These are phyloP conservation scores for Chalcosyrphus nemorum DNA, from an alignment of 2,888 invertebrate species.

Conservation along the genomic window DNA sequence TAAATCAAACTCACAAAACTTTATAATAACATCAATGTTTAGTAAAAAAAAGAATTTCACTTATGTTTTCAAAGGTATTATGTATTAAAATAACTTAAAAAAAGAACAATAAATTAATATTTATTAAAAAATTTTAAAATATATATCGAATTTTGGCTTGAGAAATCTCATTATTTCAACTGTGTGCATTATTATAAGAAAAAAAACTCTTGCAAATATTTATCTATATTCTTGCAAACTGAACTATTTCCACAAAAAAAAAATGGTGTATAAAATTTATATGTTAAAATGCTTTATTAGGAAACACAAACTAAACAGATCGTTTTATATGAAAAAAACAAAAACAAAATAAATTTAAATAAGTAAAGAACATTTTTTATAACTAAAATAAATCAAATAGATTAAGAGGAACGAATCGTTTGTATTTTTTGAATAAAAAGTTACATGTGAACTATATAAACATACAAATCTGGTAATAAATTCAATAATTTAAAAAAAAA, in stretches of 20 bases:
- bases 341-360: conserved; percentile 15
- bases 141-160: conserved; percentile 12
- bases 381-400: conserved; percentile 36
- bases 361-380: conserved; percentile 73
- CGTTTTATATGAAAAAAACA: conserved; percentile 34
- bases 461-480: conserved; percentile 50
- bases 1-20: not conserved
- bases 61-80: conserved; percentile 50
- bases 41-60: not conserved
- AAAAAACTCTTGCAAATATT: conserved; percentile 22
- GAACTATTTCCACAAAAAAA: conserved; percentile 17
- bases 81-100: too few relatives aligned
- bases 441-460: conserved; percentile 33
- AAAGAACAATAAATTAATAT: conserved; percentile 1
- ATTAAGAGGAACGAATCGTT: conserved; percentile 71
- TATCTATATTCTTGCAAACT: conserved; percentile 20
- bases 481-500: conserved; percentile 29
- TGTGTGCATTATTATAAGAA: conserved; percentile 43
- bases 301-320: conserved; percentile 36
- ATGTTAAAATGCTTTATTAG: conserved; percentile 45
- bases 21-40: not conserved
- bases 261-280: conserved; percentile 31
- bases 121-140: not conserved
- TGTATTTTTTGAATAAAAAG: conserved; percentile 74
- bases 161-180: conserved; percentile 26